phyloP scores from a whole-genome alignment of 2,888 invertebrate genomes.

The Lissocephala sabroskyi region DNA sequence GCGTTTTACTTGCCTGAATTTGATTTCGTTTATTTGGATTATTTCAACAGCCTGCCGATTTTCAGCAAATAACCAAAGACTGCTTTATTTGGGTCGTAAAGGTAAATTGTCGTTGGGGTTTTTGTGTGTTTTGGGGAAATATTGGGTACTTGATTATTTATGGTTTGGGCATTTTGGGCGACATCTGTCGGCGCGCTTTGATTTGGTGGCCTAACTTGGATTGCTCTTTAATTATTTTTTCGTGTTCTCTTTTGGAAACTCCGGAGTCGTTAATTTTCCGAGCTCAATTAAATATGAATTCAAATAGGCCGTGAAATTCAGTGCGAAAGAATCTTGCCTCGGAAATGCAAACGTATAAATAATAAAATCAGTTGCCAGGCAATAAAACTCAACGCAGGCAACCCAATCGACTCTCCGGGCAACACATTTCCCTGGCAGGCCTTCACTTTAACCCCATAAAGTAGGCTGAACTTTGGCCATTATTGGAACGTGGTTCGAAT shows the following conservation, averaged over 20 bases:
- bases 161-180: too few relatives aligned
- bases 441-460: neutral
- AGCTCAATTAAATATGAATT: conserved; percentile 21
- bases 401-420: conserved; percentile 4
- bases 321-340: neutral
- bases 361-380: conserved; percentile 5
- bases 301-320: neutral
- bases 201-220: too few relatives aligned
- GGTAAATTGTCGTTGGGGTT: too few relatives aligned
- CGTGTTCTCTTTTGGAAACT: neutral
- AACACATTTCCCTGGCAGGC: conserved; percentile 24
- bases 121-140: too few relatives aligned
- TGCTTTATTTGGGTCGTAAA: too few relatives aligned
- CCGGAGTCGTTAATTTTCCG: conserved; percentile 12
- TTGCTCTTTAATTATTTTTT: too few relatives aligned
- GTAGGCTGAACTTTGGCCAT: conserved; percentile 23
- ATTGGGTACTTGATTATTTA: too few relatives aligned
- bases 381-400: conserved; percentile 16
- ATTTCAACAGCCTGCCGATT: too few relatives aligned
- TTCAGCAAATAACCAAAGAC: too few relatives aligned
- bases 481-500: conserved; percentile 32
- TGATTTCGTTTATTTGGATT: too few relatives aligned
- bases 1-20: too few relatives aligned
- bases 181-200: too few relatives aligned
- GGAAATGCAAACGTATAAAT: neutral